Conservation (phyloP, 37 sponge, comb jelly and placozoan genomes). For the Theonella swinhoei region DNA sequence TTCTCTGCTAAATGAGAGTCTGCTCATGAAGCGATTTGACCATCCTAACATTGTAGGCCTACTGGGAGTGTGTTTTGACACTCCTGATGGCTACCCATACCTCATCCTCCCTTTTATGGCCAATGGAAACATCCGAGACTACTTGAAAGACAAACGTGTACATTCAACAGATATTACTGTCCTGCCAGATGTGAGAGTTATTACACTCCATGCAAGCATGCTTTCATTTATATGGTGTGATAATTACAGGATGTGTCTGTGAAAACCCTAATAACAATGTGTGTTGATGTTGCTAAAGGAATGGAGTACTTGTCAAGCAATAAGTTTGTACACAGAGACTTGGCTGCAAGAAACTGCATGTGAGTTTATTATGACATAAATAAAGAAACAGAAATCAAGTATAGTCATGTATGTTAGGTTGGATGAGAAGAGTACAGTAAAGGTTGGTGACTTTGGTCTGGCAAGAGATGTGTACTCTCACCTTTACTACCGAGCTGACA, state of each 20-base stretch:
- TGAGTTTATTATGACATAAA: background rate
- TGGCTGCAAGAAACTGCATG: constrained; percentile 22
- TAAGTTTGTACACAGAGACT: constrained; percentile 18
- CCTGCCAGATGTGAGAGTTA: constrained; percentile 16
- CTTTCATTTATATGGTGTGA: background rate
- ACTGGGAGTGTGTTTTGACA: constrained; percentile 28
- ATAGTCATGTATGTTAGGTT: constrained; percentile 11
- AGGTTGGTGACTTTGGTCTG: constrained; percentile 81
- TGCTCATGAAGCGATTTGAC: constrained; percentile 18
- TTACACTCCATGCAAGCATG: no score
- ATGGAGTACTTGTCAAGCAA: constrained; percentile 14
- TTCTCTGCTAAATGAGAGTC: constrained; percentile 11
- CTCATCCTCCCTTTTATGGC: constrained; percentile 34
- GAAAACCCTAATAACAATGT: background rate
- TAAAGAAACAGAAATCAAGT: background rate
- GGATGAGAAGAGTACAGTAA: constrained; percentile 25
- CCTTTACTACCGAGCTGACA: constrained; percentile 20
- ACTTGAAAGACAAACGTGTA: constrained; percentile 3
- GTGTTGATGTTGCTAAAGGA: constrained; percentile 7
- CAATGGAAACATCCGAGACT: constrained; percentile 30
- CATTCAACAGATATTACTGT: constrained; percentile 4
- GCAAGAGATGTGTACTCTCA: constrained; percentile 48
- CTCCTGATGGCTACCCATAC: constrained; percentile 28
- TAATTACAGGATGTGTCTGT: background rate
- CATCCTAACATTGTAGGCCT: constrained; percentile 34